These are phyloP conservation scores for Drosophila meridionalis DNA, from an alignment of 2,888 invertebrate species.

Conservation along the genomic window DNA sequence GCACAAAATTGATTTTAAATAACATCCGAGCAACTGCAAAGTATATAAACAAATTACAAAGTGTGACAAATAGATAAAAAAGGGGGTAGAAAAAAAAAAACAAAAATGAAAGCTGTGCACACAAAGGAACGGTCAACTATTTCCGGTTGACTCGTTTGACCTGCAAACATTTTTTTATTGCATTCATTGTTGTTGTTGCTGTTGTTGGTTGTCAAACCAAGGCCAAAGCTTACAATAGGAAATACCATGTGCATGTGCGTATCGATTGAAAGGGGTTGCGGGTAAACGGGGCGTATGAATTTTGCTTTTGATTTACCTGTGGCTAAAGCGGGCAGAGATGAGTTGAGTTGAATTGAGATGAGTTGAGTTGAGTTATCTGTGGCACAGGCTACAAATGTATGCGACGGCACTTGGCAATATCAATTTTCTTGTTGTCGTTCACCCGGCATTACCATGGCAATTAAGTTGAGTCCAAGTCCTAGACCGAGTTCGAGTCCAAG, in stretches of 20 bases:
- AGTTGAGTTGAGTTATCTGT: not conserved
- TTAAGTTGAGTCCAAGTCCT: conserved; percentile 29
- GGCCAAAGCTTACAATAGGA: conserved; percentile 33
- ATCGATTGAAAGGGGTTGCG: conserved; percentile 16
- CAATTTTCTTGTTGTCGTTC: conserved; percentile 11
- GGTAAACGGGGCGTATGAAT: conserved; percentile 62
- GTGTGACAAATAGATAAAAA: conserved; percentile 27
- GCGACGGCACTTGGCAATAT: conserved; percentile 23
- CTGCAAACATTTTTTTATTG: conserved; percentile 10
- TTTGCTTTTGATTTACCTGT: conserved; percentile 34
- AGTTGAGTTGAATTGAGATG: too few species aligned
- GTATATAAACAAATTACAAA: conserved; percentile 19
- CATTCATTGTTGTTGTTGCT: not conserved
- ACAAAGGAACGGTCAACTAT: conserved; percentile 30
- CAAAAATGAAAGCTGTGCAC: conserved; percentile 3
- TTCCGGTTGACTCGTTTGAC: conserved; percentile 41
- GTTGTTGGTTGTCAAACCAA: conserved; percentile 18
- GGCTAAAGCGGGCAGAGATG: not conserved
- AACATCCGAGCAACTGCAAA: not conserved
- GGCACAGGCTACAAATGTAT: conserved; percentile 12
- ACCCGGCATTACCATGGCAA: conserved; percentile 41
- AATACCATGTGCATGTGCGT: conserved; percentile 17
- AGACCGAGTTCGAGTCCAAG: conserved; percentile 6
- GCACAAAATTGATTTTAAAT: conserved; percentile 18
- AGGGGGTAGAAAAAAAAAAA: not conserved